phyloP scores from a whole-genome alignment of 2,113 vertebrate genomes.

The Cichladusa arquata region DNA sequence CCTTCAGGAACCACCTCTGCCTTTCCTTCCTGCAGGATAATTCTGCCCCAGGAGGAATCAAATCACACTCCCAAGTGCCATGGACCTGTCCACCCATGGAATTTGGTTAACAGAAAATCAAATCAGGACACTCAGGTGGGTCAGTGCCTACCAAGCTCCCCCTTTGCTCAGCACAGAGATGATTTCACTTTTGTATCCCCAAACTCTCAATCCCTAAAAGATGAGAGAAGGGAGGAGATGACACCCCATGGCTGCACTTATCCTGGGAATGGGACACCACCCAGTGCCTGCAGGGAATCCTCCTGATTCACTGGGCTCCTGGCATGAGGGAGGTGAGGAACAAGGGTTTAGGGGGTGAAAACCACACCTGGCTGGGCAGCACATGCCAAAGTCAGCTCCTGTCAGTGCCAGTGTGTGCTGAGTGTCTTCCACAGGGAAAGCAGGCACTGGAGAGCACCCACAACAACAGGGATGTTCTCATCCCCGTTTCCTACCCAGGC shows the following conservation, averaged over 20 bases:
- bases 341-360: not conserved
- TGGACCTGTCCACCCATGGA: rapidly evolving
- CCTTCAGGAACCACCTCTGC: not conserved
- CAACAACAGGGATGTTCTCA: too few relatives aligned
- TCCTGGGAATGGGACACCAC: not conserved
- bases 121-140: not conserved
- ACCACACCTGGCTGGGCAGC: not conserved
- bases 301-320: not conserved
- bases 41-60: not conserved
- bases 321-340: not conserved
- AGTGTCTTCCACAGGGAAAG: not conserved
- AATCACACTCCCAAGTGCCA: too few relatives aligned
- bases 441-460: not conserved
- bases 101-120: not conserved
- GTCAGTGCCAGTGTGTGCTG: not conserved
- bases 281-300: not conserved
- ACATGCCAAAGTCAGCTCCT: not conserved
- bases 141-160: not conserved
- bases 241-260: not conserved
- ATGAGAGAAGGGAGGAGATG: not conserved
- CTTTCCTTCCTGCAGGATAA: rapidly evolving
- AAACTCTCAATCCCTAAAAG: not conserved
- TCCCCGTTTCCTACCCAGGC: not conserved
- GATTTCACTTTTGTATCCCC: not conserved
- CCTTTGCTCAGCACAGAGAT: not conserved